phyloP scores from a whole-genome alignment of 1,140 invertebrate species.

The Prorops nasuta region DNA sequence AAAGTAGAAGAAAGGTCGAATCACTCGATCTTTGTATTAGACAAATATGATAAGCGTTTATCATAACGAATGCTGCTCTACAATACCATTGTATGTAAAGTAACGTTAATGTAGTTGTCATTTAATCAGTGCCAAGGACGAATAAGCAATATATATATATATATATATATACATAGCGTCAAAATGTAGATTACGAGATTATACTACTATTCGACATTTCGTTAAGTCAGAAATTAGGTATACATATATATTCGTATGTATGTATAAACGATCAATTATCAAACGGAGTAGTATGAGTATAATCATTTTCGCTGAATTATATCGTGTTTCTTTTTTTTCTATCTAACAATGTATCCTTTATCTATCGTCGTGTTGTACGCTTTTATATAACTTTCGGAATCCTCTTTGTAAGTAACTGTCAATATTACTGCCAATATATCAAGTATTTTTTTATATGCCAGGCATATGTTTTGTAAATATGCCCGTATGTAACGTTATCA shows the following conservation, averaged over 20 bases:
- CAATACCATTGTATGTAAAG: not conserved
- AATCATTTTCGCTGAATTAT: not conserved
- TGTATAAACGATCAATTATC: conserved; percentile 1
- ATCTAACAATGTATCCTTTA: no score
- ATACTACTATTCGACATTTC: no score
- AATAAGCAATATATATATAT: not conserved
- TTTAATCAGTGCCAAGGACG: not conserved
- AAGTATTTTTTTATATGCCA: conserved; percentile 21
- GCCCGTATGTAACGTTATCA: no score
- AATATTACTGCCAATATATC: conserved; percentile 11
- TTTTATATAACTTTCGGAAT: no score
- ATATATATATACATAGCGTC: no score
- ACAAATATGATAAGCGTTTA: conserved; percentile 3
- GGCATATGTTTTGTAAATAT: no score
- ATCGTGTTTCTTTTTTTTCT: not conserved
- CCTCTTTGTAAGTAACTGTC: not conserved
- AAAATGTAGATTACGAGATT: no score
- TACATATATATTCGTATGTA: not conserved
- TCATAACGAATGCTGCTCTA: not conserved
- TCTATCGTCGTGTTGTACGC: no score
- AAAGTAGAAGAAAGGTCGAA: not conserved
- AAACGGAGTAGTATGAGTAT: no score
- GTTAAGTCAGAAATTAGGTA: no score
- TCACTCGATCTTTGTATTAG: not conserved
- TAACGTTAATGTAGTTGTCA: not conserved